A percentile compares a stretch with the other conserved stretches of the same genome.
These are phyloP conservation scores for Tipula vernalis DNA, from an alignment of 2,888 invertebrate species.

Conservation along the genomic window DNA sequence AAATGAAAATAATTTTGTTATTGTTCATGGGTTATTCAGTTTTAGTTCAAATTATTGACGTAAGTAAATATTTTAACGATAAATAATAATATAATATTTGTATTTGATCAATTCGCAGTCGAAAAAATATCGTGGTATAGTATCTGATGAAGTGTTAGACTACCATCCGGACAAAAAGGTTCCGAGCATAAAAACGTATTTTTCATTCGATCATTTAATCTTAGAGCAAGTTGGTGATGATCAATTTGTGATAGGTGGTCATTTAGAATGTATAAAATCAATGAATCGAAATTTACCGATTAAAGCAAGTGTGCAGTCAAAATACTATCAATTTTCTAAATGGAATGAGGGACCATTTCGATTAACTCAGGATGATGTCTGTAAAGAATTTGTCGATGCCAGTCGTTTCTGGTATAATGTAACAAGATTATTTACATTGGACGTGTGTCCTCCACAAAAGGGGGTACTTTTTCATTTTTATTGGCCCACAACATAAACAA, in stretches of 20 bases:
- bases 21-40: neutral
- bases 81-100: neutral
- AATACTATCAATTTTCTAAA: neutral
- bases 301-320: neutral
- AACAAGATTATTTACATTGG: neutral
- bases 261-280: neutral
- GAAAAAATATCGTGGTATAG: neutral
- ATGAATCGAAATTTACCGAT: neutral
- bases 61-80: neutral
- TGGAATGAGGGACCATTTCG: neutral
- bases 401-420: neutral
- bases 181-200: neutral
- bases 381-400: neutral
- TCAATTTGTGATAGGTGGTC: neutral
- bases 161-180: neutral
- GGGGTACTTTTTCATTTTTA: neutral
- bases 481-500: neutral
- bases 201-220: neutral
- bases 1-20: neutral
- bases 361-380: neutral
- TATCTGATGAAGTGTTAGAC: neutral
- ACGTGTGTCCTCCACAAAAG: neutral
- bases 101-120: neutral
- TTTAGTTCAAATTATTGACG: neutral
- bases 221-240: neutral